Percentiles rank a stretch among this genome's conserved stretches.
Evolutionary conservation across 53 echinoderm and acorn worm species (phyloP).

Genomic region (Mesocentrotus franciscanus): DNA sequence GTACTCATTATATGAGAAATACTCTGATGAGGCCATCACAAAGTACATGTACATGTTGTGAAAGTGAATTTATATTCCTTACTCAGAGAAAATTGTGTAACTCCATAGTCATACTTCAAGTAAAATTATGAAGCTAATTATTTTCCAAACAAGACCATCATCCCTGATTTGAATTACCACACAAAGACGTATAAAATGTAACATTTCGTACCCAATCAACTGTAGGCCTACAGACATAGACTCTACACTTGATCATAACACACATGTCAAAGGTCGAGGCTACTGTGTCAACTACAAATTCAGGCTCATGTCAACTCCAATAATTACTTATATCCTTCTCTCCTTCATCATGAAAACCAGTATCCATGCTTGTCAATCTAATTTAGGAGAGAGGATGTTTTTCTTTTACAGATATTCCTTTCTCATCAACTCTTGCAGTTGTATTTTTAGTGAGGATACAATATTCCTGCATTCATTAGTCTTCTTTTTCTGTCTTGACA

Average conservation of each 20-base stretch:
- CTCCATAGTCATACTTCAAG: too few relatives aligned
- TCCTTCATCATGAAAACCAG: conserved; percentile 38
- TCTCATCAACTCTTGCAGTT: conserved; percentile 4
- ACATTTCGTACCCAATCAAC: neutral
- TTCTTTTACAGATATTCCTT: conserved; percentile 49
- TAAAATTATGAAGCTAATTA: neutral
- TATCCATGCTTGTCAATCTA: conserved; percentile 44
- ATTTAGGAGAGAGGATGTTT: conserved; percentile 55
- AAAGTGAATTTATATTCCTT: too few relatives aligned
- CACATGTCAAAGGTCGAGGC: conserved; percentile 31
- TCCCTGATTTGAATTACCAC: too few relatives aligned
- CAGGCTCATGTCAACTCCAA: conserved; percentile 31
- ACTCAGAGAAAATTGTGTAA: too few relatives aligned
- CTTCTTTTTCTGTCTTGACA: neutral
- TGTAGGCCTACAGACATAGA: neutral
- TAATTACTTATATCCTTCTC: conserved; percentile 56
- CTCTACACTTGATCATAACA: neutral
- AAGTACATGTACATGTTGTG: too few relatives aligned
- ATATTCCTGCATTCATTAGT: neutral
- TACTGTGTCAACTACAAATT: conserved; percentile 5
- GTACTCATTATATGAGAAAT: too few relatives aligned
- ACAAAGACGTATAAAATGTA: neutral
- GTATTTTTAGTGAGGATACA: conserved; percentile 53
- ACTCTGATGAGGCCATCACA: too few relatives aligned
- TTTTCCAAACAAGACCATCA: neutral